Conservation (phyloP, 2,888 invertebrate species). For the Iselma pallidipennis region DNA sequence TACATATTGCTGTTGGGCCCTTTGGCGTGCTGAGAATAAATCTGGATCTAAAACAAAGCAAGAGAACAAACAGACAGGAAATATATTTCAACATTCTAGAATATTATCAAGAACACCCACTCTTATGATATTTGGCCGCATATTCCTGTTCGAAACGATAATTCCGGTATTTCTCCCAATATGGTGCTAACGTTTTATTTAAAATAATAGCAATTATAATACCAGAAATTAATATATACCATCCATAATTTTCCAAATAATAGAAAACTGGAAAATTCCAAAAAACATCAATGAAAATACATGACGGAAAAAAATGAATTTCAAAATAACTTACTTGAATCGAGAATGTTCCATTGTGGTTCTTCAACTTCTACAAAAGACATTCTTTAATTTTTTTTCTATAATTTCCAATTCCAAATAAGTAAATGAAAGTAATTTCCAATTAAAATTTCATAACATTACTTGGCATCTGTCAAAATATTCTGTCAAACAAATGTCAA, state of each 20-base stretch:
- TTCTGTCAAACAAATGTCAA: no score
- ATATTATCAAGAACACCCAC: conserved; percentile 33
- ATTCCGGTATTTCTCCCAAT: conserved; percentile 42
- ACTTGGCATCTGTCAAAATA: no score
- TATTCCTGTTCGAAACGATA: conserved; percentile 47
- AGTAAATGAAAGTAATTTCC: neutral
- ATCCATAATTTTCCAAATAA: conserved; percentile 38
- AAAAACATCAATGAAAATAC: neutral
- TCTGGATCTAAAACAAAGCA: conserved; percentile 48
- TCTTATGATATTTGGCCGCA: conserved; percentile 52
- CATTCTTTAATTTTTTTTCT: neutral
- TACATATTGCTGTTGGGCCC: conserved; percentile 47
- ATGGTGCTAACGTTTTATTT: conserved; percentile 40
- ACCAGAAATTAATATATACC: conserved; percentile 46
- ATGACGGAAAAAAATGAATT: neutral
- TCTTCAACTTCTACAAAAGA: neutral
- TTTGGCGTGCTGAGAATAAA: conserved; percentile 40
- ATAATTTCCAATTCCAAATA: neutral
- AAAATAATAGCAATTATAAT: conserved; percentile 41
- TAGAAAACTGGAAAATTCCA: neutral
- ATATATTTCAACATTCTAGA: conserved; percentile 2
- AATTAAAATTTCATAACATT: no score
- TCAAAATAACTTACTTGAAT: neutral
- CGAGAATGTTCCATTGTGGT: neutral
- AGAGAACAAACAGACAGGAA: no score